Evolutionary conservation across 2,113 vertebrate genomes (phyloP), one percentile per base, ranked within the genome.

Genomic region (Ondatra zibethicus): DNA sequence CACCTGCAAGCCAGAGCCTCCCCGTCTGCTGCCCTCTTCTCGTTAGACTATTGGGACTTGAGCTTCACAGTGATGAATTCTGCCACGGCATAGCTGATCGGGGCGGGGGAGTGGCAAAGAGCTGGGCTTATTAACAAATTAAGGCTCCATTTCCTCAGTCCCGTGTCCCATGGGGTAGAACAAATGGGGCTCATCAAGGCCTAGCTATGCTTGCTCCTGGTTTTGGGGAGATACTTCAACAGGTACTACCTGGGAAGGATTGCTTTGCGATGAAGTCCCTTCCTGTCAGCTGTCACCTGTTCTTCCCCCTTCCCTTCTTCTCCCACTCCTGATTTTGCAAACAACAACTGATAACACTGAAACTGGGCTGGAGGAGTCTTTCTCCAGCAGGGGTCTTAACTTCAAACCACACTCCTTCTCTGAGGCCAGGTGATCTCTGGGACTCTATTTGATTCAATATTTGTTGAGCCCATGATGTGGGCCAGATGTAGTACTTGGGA

Each of bases 51-150:
- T 47, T 52, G 88, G 63, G 95, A 94, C 91, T 1, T 81, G 75
- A 88, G 68, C 86, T 97, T 97, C 92, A 86, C 81, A 81, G 92
- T 95, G 96, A 96, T 97, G 75, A 96, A 96, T 97, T 77, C 93
- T 65, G 97, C 66, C 84, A 85, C 65, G 92, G 88, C 39, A 89
- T 92, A 88, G 92, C 81, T 84, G 93, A 89, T 90, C 45, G 50
- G 70, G n/a, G 76, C 52, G 78, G 8, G 42, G 2, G 0, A 85
- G 95, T 2, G 31, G 86, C 61, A 45, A 39, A 68, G 72, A 47
- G 31, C 82, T 16, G 55, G 23, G 92, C 70, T 88, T 52, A 63
- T 86, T 90, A 75, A 88, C 50, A 36, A n/a, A 73, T 21, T 23
- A 82, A 58, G 89, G 10, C 78, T 52, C 76, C 70, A 77, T 82